These are phyloP conservation scores for Magallana gigas DNA, from an alignment of 1,140 invertebrate genomes.

Conservation along the genomic window DNA sequence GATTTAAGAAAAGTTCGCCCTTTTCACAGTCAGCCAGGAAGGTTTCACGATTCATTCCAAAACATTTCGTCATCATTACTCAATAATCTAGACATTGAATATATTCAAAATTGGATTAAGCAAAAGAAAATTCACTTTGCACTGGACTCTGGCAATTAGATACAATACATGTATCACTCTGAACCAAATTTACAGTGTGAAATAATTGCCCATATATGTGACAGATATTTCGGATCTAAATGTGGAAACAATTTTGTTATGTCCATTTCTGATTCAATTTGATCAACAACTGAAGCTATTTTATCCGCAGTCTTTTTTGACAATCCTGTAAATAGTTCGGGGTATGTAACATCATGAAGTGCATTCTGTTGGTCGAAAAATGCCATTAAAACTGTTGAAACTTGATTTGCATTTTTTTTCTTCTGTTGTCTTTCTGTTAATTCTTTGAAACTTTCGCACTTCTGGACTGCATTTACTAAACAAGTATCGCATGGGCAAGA, in stretches of 20 bases:
- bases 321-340: neutral
- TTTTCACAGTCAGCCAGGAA: constrained; percentile 35
- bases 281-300: neutral
- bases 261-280: neutral
- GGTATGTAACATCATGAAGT: neutral
- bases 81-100: neutral
- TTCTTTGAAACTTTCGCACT: neutral
- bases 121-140: constrained; percentile 18
- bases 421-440: neutral
- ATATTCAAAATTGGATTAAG: constrained; percentile 40
- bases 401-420: neutral
- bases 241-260: neutral
- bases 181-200: neutral
- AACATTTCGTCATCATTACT: neutral
- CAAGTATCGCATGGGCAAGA: constrained; percentile 24
- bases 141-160: neutral
- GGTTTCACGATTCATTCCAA: constrained; percentile 2
- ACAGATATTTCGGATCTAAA: neutral
- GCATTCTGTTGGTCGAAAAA: constrained; percentile 34
- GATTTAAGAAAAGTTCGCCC: constrained; percentile 33
- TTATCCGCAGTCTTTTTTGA: neutral
- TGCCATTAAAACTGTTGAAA: neutral
- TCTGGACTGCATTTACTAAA: constrained; percentile 15
- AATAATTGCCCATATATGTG: neutral
- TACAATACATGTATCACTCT: no score